phyloP scores from a whole-genome alignment of 2,797 vertebrate genomes.

The Cuculus canorus region DNA sequence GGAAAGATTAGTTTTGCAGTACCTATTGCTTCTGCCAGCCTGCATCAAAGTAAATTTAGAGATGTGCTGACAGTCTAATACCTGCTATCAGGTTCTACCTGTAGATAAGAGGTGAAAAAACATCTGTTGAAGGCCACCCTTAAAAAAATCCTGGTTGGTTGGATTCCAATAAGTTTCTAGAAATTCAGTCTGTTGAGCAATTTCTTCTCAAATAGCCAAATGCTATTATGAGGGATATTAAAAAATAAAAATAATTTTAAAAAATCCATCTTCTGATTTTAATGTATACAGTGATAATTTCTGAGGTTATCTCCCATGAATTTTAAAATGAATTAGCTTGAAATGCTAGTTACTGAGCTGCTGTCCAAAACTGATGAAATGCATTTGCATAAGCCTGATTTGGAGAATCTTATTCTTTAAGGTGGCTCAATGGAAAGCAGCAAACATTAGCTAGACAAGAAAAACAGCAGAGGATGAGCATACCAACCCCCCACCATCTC shows the following conservation, averaged over 20 bases:
- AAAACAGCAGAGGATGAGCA: not conserved
- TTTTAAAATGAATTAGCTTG: not conserved
- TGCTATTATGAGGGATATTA: not conserved
- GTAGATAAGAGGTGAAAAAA: conserved; percentile 65
- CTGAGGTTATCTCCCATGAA: not conserved
- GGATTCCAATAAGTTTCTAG: not conserved
- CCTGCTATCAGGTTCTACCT: conserved; percentile 65
- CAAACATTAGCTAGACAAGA: not conserved
- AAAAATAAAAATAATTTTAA: not conserved
- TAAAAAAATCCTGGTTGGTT: not conserved
- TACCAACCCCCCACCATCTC: not conserved
- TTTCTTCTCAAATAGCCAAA: not conserved
- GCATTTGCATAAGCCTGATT: not conserved
- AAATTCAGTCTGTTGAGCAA: not conserved
- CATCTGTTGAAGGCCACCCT: conserved; percentile 46
- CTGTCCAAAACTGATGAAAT: not conserved
- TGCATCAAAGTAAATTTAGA: conserved; percentile 74
- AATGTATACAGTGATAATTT: not conserved
- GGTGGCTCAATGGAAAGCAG: not conserved
- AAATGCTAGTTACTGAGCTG: not conserved
- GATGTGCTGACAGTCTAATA: conserved; percentile 73
- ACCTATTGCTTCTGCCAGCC: conserved; percentile 66
- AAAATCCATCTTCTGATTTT: not conserved
- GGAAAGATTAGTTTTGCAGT: conserved; percentile 73
- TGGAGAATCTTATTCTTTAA: not conserved